These are phyloP conservation scores for Copidosoma floridanum DNA, from an alignment of 1,140 invertebrate species.

Conservation along the genomic window DNA sequence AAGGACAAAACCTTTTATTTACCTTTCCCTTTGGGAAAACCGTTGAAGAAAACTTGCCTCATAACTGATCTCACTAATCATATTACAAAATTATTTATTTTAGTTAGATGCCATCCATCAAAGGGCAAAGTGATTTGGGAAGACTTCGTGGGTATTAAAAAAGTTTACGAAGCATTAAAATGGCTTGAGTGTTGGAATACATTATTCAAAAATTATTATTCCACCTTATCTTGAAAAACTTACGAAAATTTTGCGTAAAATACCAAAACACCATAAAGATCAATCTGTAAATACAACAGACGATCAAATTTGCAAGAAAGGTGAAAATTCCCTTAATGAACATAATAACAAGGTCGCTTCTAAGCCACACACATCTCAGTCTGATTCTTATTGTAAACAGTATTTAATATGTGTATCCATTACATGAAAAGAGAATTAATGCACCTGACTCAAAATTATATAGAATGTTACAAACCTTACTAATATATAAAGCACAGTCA, in stretches of 20 bases:
- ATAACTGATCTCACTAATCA: conserved; percentile 24
- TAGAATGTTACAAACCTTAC: conserved; percentile 41
- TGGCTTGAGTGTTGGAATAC: not conserved
- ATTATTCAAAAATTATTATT: conserved; percentile 30
- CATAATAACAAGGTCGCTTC: not conserved
- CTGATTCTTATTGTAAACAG: not conserved
- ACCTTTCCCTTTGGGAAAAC: conserved; percentile 33
- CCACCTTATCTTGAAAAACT: conserved; percentile 19
- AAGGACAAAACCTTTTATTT: conserved; percentile 42
- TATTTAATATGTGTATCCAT: conserved; percentile 5
- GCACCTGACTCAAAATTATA: conserved; percentile 31
- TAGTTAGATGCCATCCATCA: conserved; percentile 25
- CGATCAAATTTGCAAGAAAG: not conserved
- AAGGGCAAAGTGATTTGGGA: not conserved
- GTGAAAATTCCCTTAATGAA: not conserved
- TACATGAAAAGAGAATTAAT: not conserved
- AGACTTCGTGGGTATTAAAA: not conserved
- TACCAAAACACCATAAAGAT: not conserved
- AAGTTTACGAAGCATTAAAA: not conserved
- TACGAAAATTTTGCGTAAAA: conserved; percentile 6
- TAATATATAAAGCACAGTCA: too few relatives aligned
- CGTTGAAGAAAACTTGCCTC: not conserved
- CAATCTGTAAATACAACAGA: not conserved
- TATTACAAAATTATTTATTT: conserved; percentile 34
- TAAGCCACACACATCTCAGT: not conserved